Conservation (phyloP, 2,113 vertebrate species). For the Atractosteus spatula region DNA sequence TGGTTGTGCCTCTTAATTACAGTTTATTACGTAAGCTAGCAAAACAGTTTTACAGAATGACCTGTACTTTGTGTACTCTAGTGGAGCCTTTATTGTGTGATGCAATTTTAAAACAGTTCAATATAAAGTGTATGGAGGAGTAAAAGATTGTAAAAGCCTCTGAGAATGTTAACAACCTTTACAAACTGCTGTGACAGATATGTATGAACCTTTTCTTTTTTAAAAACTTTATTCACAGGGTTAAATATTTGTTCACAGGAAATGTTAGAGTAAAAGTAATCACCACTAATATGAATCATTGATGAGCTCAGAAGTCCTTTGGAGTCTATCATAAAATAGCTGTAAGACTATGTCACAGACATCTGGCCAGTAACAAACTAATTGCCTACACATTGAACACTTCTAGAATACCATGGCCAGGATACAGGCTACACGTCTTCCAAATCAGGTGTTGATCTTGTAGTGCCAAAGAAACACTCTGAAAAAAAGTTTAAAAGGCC, state of each 20-base stretch:
- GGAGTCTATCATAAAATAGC: conserved; percentile 39
- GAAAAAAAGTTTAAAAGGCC: neutral
- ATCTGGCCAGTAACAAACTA: conserved; percentile 42
- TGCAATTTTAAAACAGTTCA: neutral
- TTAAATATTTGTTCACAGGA: neutral
- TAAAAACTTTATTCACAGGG: neutral
- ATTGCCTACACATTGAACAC: conserved; percentile 40
- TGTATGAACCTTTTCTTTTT: neutral
- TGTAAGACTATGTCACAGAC: conserved; percentile 40
- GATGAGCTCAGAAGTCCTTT: conserved; percentile 17
- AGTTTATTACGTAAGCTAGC: no score
- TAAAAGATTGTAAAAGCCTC: neutral
- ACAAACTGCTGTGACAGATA: neutral
- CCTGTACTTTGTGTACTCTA: no score
- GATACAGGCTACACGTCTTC: conserved; percentile 22
- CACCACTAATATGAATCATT: conserved; percentile 8
- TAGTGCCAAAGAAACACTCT: conserved; percentile 18
- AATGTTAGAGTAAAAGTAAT: neutral
- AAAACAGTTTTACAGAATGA: no score
- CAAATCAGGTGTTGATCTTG: conserved; percentile 36
- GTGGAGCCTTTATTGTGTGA: no score
- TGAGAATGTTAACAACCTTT: neutral
- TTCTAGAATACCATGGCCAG: conserved; percentile 26
- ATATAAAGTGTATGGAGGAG: neutral
- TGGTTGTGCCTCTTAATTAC: no score